Conservation (phyloP, 2,888 invertebrate species). For the Vesta saturnalis region DNA sequence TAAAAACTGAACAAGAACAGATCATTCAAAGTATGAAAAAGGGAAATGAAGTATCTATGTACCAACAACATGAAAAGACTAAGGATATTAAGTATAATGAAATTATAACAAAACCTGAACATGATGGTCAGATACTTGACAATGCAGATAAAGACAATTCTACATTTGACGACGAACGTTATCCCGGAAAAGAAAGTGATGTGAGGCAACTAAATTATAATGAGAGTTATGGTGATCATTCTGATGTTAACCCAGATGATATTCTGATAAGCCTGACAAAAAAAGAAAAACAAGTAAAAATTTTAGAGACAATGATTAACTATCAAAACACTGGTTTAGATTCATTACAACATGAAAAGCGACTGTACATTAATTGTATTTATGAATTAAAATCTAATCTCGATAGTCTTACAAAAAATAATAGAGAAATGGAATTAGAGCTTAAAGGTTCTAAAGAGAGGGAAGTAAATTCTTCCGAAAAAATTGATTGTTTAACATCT, state of each 20-base stretch:
- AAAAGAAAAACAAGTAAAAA: neutral
- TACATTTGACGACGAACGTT: too few relatives aligned
- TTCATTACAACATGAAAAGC: neutral
- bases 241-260: too few relatives aligned
- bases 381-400: neutral
- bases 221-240: too few relatives aligned
- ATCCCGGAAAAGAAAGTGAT: too few relatives aligned
- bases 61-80: neutral
- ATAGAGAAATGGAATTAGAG: neutral
- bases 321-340: slow-evolving; percentile 16
- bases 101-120: too few relatives aligned
- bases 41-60: neutral
- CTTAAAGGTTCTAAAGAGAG: neutral
- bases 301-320: slow-evolving; percentile 11
- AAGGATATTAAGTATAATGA: neutral
- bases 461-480: neutral
- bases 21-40: neutral
- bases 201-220: too few relatives aligned
- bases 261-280: too few relatives aligned
- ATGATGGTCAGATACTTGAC: too few relatives aligned
- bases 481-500: neutral
- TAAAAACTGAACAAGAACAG: neutral
- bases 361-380: neutral
- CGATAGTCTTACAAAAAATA: neutral
- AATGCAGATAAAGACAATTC: too few relatives aligned